A percentile compares a stretch with the other conserved stretches of the same genome.
Conservation (phyloP, 2,888 invertebrate genomes). For the Byasa hedistus region DNA sequence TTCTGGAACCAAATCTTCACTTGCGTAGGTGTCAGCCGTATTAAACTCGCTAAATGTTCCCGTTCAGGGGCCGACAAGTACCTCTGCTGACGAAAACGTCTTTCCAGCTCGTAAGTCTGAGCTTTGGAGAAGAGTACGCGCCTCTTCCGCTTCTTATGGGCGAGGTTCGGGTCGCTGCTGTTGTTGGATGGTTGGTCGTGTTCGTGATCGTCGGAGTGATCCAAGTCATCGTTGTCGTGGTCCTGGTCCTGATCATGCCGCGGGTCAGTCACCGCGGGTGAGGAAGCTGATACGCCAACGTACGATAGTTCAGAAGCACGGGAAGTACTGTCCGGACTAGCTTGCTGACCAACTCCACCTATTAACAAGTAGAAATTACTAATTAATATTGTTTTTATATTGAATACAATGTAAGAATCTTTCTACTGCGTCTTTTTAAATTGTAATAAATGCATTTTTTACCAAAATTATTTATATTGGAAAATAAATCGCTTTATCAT, state of each 20-base stretch:
- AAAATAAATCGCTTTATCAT: no score
- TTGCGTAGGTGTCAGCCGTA: slow-evolving; percentile 97
- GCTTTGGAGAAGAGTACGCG: slow-evolving; percentile 98
- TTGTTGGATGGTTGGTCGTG: slow-evolving; percentile 63
- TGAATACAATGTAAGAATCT: not conserved
- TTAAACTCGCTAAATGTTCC: slow-evolving; percentile 96
- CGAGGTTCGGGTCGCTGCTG: slow-evolving; percentile 67
- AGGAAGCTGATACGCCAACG: slow-evolving; percentile 63
- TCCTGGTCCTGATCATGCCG: slow-evolving; percentile 59
- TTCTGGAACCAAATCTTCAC: slow-evolving; percentile 99
- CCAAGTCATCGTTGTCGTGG: slow-evolving; percentile 78
- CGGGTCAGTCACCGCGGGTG: slow-evolving; percentile 59
- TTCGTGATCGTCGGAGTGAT: slow-evolving; percentile 81
- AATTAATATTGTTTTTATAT: not conserved
- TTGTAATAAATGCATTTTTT: not conserved
- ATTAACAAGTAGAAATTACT: slow-evolving; percentile 41
- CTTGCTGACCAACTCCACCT: slow-evolving; percentile 83
- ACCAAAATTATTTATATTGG: no score
- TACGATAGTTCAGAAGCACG: slow-evolving; percentile 89
- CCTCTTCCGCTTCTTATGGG: slow-evolving; percentile 94
- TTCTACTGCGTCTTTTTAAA: not conserved
- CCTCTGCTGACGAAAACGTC: slow-evolving; percentile 96
- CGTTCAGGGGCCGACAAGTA: slow-evolving; percentile 98
- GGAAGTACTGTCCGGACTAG: slow-evolving; percentile 92
- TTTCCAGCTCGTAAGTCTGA: slow-evolving; percentile 97